These are phyloP conservation scores for Drosophila helvetica DNA, from an alignment of 2,888 invertebrate genomes.

Conservation along the genomic window DNA sequence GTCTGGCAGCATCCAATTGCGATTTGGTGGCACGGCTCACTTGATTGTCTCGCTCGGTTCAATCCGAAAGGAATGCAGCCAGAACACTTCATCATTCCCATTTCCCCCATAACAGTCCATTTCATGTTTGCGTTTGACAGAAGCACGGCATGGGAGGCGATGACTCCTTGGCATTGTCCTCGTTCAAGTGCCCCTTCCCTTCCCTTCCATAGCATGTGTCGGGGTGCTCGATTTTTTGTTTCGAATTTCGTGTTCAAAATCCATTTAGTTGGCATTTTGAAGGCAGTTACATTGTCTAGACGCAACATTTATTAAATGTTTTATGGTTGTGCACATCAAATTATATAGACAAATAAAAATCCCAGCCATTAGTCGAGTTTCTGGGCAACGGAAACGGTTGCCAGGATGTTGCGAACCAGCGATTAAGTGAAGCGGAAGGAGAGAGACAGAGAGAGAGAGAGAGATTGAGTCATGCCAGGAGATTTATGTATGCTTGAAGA, in stretches of 20 bases:
- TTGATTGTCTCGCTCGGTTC: slow-evolving; percentile 55
- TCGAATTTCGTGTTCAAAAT: slow-evolving; percentile 74
- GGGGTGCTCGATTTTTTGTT: slow-evolving; percentile 27
- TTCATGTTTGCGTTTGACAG: slow-evolving; percentile 65
- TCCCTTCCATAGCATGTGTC: slow-evolving; percentile 29
- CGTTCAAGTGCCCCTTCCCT: slow-evolving; percentile 63
- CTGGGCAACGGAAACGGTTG: slow-evolving; percentile 45
- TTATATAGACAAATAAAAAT: slow-evolving; percentile 74
- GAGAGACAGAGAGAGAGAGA: background rate
- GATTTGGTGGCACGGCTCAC: slow-evolving; percentile 35
- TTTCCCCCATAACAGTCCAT: slow-evolving; percentile 13
- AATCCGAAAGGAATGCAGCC: slow-evolving; percentile 63
- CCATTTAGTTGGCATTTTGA: slow-evolving; percentile 79
- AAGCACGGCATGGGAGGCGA: slow-evolving; percentile 26
- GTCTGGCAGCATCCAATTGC: slow-evolving; percentile 31
- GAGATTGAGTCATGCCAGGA: slow-evolving; percentile 37
- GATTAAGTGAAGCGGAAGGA: slow-evolving; percentile 1
- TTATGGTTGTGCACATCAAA: slow-evolving; percentile 74
- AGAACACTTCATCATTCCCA: slow-evolving; percentile 70
- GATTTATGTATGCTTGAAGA: slow-evolving; percentile 13
- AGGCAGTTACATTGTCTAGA: slow-evolving; percentile 80
- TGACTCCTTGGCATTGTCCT: slow-evolving; percentile 65
- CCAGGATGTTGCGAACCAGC: slow-evolving; percentile 11
- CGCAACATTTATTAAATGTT: slow-evolving; percentile 79
- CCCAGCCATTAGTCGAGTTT: slow-evolving; percentile 50